Conservation (phyloP, 2,888 invertebrate species). For the Anarsia innoxiella region DNA sequence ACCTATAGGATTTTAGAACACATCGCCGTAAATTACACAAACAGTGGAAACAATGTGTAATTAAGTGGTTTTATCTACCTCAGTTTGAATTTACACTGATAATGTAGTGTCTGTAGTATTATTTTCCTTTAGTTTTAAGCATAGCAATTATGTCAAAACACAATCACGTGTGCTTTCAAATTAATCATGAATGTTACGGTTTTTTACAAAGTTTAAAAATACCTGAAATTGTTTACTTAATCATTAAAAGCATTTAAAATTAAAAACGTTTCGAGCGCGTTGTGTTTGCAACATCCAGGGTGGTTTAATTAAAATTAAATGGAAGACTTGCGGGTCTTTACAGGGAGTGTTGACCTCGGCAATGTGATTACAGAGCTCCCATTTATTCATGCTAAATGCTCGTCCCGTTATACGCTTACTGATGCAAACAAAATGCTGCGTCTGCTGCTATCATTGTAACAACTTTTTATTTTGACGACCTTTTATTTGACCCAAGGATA, state of each 20-base stretch:
- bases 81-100: too few species aligned
- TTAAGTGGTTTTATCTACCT: too few species aligned
- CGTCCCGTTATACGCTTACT: slow-evolving; percentile 7
- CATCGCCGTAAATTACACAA: slow-evolving; percentile 26
- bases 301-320: slow-evolving; percentile 43
- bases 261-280: neutral
- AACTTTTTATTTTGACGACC: too few species aligned
- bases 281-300: slow-evolving; percentile 29
- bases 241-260: neutral
- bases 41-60: slow-evolving; percentile 25
- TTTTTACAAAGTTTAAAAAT: too few species aligned
- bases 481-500: too few species aligned
- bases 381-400: slow-evolving; percentile 37
- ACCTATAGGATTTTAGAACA: slow-evolving; percentile 26
- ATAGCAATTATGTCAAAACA: too few species aligned
- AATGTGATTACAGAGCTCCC: slow-evolving; percentile 28
- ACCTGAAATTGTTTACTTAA: too few species aligned
- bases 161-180: too few species aligned
- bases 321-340: slow-evolving; percentile 32
- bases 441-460: slow-evolving; percentile 14
- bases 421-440: slow-evolving; percentile 17
- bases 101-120: too few species aligned
- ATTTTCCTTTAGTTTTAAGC: too few species aligned
- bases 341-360: slow-evolving; percentile 32
- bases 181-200: too few species aligned